Evolutionary conservation across 2,797 vertebrate genomes (phyloP).

Genomic region (Brotula barbata): DNA sequence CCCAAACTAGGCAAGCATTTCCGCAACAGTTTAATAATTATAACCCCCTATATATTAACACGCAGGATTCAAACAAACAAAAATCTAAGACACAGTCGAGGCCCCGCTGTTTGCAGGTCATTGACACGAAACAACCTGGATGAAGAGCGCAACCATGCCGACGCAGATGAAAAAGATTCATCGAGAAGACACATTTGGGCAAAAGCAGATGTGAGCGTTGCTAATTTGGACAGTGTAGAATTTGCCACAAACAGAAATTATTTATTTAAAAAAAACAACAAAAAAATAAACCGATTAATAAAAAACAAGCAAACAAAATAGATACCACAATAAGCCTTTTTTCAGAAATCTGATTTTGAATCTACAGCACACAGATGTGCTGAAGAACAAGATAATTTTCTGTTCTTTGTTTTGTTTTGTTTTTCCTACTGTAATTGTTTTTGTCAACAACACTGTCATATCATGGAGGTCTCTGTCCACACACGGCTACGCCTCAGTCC

Average conservation of each 20-base stretch:
- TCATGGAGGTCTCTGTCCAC: not conserved
- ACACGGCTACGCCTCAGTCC: not conserved
- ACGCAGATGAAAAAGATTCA: too few species aligned
- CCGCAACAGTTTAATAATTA: slow-evolving; percentile 11
- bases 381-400: slow-evolving; percentile 1
- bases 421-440: not conserved
- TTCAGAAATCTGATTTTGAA: not conserved
- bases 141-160: too few species aligned
- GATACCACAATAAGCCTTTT: too few species aligned
- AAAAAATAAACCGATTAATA: too few species aligned
- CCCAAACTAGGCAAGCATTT: slow-evolving; percentile 21
- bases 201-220: too few species aligned
- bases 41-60: slow-evolving; percentile 5
- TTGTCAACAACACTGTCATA: not conserved
- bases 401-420: slow-evolving; percentile 6
- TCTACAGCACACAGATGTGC: not conserved
- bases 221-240: too few species aligned
- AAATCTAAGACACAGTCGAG: slow-evolving; percentile 41
- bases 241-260: too few species aligned
- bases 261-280: too few species aligned
- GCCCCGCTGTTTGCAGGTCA: slow-evolving; percentile 67
- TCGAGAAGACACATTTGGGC: too few species aligned
- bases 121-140: slow-evolving; percentile 56
- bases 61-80: slow-evolving; percentile 4
- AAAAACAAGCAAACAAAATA: too few species aligned